Evolutionary conservation across 2,888 invertebrate species (phyloP).

Genomic region (Sesamia inferens): DNA sequence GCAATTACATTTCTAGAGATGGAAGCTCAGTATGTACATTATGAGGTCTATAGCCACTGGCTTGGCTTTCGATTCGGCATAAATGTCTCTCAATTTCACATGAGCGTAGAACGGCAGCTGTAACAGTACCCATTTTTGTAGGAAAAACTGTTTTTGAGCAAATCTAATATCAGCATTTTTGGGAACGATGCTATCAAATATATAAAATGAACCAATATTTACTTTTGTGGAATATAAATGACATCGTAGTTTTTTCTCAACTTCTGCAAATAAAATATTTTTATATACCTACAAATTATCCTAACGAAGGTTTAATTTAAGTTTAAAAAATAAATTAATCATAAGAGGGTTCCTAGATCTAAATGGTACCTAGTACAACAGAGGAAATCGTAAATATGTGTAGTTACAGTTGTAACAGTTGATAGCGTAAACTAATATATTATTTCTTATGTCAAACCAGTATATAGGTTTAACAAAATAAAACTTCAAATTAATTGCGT

Average conservation of each 20-base stretch:
- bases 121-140: constrained; percentile 25
- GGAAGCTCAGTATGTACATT: constrained; percentile 42
- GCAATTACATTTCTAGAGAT: constrained; percentile 39
- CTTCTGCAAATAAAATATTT: not conserved
- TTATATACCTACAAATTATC: not conserved
- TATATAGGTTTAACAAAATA: not conserved
- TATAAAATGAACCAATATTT: constrained; percentile 5
- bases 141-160: constrained; percentile 20
- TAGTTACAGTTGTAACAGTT: not conserved
- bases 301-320: not conserved
- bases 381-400: not conserved
- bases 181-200: not conserved
- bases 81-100: constrained; percentile 42
- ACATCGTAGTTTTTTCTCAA: not conserved
- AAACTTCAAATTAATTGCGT: not conserved
- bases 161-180: constrained; percentile 28
- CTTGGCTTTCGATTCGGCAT: constrained; percentile 34
- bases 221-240: constrained; percentile 3
- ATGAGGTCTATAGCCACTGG: constrained; percentile 33
- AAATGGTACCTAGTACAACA: not conserved
- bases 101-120: constrained; percentile 12
- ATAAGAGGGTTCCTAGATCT: not conserved
- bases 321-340: not conserved
- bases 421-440: too few relatives aligned
- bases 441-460: too few relatives aligned